Conservation (phyloP, 2,888 invertebrate genomes). For the Trachelus troglodyta region DNA sequence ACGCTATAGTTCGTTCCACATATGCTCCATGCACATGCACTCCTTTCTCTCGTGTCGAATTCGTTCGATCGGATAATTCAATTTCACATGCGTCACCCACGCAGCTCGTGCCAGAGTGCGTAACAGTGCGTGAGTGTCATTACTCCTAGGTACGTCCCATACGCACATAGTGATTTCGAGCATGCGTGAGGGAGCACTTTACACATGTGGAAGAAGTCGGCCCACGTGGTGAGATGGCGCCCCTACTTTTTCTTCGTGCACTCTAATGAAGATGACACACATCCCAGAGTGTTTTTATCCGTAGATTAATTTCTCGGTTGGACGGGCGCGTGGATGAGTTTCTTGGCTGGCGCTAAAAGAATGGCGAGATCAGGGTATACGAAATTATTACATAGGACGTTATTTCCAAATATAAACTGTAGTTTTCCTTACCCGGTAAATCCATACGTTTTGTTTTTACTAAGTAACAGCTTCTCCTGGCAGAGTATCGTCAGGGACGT, state of each 20-base stretch:
- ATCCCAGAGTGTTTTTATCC: background rate
- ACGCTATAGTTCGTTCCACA: background rate
- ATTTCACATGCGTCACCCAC: background rate
- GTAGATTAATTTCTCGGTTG: background rate
- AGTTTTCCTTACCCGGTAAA: background rate
- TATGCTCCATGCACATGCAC: background rate
- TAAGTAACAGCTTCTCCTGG: slow-evolving; percentile 25
- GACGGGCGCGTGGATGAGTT: background rate
- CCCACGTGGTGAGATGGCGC: background rate
- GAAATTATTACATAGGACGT: background rate
- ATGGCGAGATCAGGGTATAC: background rate
- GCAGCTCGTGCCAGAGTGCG: background rate
- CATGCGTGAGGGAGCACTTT: background rate
- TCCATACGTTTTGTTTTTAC: background rate
- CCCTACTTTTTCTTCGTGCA: background rate
- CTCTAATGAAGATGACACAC: background rate
- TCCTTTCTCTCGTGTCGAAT: background rate
- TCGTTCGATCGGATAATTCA: background rate
- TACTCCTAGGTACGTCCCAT: background rate
- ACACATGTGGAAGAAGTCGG: background rate
- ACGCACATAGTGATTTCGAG: background rate
- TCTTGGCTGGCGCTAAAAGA: background rate
- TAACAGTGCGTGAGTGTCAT: background rate
- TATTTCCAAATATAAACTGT: background rate
- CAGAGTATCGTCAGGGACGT: slow-evolving; percentile 20